Percentiles rank a stretch among this genome's conserved stretches.
These are phyloP conservation scores for Phylloscopus trochiloides DNA, from an alignment of 2,113 vertebrate species.

Conservation along the genomic window DNA sequence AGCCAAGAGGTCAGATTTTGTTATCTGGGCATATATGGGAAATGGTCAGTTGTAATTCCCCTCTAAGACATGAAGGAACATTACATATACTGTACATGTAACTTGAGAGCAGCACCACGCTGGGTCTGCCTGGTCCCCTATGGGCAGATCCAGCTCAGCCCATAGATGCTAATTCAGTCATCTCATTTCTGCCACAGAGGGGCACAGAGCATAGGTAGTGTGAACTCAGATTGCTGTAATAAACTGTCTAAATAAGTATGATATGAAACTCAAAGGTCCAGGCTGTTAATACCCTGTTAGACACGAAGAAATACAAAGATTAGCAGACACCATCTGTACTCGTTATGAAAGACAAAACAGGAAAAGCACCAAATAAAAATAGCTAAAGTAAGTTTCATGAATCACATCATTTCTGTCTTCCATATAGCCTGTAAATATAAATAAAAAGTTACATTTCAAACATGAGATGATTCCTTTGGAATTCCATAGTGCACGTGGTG, in stretches of 20 bases:
- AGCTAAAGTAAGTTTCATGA: neutral
- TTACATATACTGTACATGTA: neutral
- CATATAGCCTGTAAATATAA: slow-evolving; percentile 26
- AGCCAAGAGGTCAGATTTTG: neutral
- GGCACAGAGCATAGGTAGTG: neutral
- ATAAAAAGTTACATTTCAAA: neutral
- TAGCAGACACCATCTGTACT: neutral
- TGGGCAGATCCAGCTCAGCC: neutral
- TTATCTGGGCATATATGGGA: neutral
- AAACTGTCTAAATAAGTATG: neutral
- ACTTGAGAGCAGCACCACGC: neutral
- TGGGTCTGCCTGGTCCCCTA: neutral
- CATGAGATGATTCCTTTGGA: neutral
- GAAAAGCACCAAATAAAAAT: neutral
- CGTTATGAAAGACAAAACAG: neutral
- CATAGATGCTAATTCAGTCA: neutral
- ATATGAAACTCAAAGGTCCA: neutral
- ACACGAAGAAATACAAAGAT: neutral
- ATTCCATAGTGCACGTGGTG: neutral
- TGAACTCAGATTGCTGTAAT: neutral
- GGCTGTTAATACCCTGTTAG: neutral
- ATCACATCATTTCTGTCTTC: neutral
- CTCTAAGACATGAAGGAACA: neutral
- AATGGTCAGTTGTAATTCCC: neutral
- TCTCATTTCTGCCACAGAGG: neutral